Percentiles rank a stretch among this genome's conserved stretches.
These are phyloP conservation scores for Danionella dracula DNA, from an alignment of 2,797 vertebrate species.

Conservation along the genomic window DNA sequence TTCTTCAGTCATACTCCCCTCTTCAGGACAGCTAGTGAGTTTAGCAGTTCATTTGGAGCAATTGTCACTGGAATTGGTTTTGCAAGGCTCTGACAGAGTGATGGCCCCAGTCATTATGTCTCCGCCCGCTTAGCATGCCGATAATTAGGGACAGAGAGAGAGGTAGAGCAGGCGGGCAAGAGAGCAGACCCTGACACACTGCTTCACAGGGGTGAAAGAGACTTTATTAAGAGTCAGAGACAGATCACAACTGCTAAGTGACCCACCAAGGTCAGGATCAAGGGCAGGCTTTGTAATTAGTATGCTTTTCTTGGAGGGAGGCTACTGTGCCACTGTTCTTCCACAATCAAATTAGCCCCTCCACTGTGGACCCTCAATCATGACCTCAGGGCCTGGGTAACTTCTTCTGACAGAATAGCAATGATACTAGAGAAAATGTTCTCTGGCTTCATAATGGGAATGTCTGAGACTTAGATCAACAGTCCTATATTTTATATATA, in stretches of 20 bases:
- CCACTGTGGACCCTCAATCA: conserved; percentile 86
- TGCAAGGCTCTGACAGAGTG: conserved; percentile 71
- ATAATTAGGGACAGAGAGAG: conserved; percentile 74
- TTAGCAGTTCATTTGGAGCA: conserved; percentile 42
- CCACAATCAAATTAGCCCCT: conserved; percentile 93
- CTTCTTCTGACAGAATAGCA: conserved; percentile 64
- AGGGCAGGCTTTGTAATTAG: conserved; percentile 93
- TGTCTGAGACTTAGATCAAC: conserved; percentile 61
- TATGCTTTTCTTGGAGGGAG: conserved; percentile 85
- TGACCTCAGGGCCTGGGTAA: conserved; percentile 76
- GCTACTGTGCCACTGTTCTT: conserved; percentile 80
- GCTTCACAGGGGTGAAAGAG: conserved; percentile 87
- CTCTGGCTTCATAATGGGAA: conserved; percentile 53
- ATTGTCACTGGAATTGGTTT: conserved; percentile 39
- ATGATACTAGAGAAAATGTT: conserved; percentile 57
- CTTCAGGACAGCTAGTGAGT: conserved; percentile 27
- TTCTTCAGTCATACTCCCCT: not conserved
- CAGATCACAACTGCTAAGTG: conserved; percentile 96
- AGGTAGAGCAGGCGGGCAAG: conserved; percentile 61
- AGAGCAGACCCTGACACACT: conserved; percentile 80
- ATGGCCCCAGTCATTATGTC: conserved; percentile 81
- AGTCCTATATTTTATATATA: too few species aligned
- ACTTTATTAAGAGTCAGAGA: conserved; percentile 98
- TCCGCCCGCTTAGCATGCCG: conserved; percentile 80
- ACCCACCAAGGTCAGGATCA: conserved; percentile 93